Evolutionary conservation across 2,888 invertebrate species (phyloP).

Genomic region (Ischnus inquisitorius): DNA sequence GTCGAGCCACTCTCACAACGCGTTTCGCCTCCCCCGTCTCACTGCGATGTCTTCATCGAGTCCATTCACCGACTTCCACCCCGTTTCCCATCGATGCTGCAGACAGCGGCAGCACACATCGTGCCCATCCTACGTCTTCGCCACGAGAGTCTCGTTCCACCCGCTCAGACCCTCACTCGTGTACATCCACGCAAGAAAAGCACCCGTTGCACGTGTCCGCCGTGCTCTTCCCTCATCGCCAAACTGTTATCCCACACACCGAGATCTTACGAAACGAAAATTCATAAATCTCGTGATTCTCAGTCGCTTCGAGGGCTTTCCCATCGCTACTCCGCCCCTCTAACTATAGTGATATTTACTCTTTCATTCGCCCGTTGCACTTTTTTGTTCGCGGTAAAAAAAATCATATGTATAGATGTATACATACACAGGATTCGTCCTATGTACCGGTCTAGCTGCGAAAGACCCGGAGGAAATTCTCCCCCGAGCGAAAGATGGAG

Average conservation of each 20-base stretch:
- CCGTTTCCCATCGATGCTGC: conserved; percentile 49
- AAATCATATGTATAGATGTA: conserved; percentile 13
- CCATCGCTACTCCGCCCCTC: background rate
- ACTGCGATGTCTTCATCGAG: conserved; percentile 72
- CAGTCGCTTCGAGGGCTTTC: conserved; percentile 24
- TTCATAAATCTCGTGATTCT: conserved; percentile 74
- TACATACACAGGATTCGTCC: background rate
- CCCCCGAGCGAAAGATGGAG: conserved; percentile 10
- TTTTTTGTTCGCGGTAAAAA: conserved; percentile 35
- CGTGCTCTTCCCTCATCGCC: conserved; percentile 44
- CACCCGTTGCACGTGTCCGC: conserved; percentile 40
- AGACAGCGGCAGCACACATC: conserved; percentile 9
- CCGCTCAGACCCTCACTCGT: conserved; percentile 11
- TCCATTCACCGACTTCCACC: conserved; percentile 59
- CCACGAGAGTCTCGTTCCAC: conserved; percentile 8
- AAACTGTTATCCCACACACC: conserved; percentile 24
- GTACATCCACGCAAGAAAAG: conserved; percentile 60
- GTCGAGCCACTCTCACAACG: conserved; percentile 64
- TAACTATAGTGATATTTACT: conserved; percentile 62
- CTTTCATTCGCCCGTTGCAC: conserved; percentile 57
- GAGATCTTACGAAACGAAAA: conserved; percentile 63
- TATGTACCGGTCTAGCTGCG: background rate
- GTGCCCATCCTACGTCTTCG: conserved; percentile 7
- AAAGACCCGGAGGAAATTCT: background rate
- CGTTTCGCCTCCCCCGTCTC: conserved; percentile 34